Evolutionary conservation across 2,113 vertebrate species (phyloP), one percentile per base, ranked within the genome.

Genomic region (Calyptomena viridis): DNA sequence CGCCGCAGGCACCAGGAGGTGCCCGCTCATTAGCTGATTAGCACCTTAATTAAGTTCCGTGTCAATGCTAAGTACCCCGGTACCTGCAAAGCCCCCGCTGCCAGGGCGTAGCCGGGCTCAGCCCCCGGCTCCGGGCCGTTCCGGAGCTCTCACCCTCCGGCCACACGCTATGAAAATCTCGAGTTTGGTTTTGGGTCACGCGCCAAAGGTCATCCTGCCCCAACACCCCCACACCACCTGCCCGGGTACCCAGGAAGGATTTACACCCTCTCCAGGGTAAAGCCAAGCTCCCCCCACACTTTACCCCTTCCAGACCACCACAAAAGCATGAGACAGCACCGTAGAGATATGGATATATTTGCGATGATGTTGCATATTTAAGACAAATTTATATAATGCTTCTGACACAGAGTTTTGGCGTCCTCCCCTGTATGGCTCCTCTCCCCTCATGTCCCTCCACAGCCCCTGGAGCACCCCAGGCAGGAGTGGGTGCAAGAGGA

Each of bases 371-470:
- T 97, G 94, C 96, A 95, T 97, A 96, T 96, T 97, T 97, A 94
- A 97, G 95, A 96, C 92, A 94, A 96, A 63, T 96, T 97, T 95
- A 97, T 94, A 95, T 68, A 85, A 97, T 8, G 71, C 52, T 96
- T 92, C 82, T 6, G 18, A 94, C 76, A 95, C 49, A 69, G 76
- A 92, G 47, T 49, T 95, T 91, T 77, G 86, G 44, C 39, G 0
- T 42, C 58, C 47, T 42, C 31, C 62, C 59, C 28, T 35, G 73
- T 44, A 8, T 2, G 5, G 59, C 52, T 33, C n/a, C 33, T 40
- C 53, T 74, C 5, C 4, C 12, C 19, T 30, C 15, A 4, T 13
- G 4, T 37, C 76, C 24, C 67, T 27, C 52, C 67, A 33, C 39
- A 74, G 40, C 33, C n/a, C 37, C 23, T 4, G 0, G 27, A 25